Evolutionary conservation across 2,113 vertebrate species (phyloP).

Genomic region (Thalassarche chlororhynchos): DNA sequence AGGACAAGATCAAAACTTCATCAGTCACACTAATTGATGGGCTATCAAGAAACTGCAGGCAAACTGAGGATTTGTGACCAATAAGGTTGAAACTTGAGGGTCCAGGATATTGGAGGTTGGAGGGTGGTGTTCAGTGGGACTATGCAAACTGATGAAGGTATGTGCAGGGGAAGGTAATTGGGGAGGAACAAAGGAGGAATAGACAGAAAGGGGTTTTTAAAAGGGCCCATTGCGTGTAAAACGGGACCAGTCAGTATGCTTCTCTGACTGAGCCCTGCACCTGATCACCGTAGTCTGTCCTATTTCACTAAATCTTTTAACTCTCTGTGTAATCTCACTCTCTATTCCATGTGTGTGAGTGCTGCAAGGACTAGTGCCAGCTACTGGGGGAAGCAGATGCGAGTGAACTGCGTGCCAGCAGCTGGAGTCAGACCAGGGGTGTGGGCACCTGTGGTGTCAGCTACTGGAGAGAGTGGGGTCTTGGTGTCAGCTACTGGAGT

Average conservation of each 20-base stretch:
- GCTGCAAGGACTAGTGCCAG: neutral
- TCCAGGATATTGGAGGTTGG: neutral
- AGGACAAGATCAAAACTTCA: neutral
- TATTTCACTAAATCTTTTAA: neutral
- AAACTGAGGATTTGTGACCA: neutral
- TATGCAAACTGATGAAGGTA: neutral
- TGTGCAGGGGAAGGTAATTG: neutral
- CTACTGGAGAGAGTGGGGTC: neutral
- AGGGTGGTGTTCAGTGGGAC: neutral
- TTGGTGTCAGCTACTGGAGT: neutral
- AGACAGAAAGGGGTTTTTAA: neutral
- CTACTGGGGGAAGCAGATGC: neutral
- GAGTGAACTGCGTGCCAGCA: neutral
- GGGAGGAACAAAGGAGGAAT: neutral
- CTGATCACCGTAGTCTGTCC: too few relatives aligned
- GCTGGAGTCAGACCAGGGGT: neutral
- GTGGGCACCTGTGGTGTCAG: neutral
- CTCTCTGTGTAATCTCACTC: neutral
- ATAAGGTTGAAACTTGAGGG: neutral
- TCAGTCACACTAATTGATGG: neutral
- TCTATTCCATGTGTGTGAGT: neutral
- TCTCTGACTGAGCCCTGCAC: rapidly evolving
- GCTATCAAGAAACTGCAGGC: neutral
- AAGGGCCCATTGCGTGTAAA: neutral
- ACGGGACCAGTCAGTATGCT: neutral